These are phyloP conservation scores for Morpho achilles DNA, from an alignment of 2,888 invertebrate genomes.

Conservation along the genomic window DNA sequence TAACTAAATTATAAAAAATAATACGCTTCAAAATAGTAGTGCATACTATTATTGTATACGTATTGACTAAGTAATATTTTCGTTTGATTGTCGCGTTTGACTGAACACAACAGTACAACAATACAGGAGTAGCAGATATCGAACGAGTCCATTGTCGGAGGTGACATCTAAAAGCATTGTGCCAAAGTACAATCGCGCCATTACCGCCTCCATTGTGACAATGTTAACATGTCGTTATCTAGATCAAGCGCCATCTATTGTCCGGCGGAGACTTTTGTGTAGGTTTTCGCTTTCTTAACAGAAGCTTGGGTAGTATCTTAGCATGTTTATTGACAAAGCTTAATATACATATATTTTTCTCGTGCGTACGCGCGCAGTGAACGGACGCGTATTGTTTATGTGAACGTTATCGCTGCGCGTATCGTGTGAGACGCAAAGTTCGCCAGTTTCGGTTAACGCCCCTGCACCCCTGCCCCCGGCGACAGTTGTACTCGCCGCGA, in stretches of 20 bases:
- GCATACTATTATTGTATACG: no score
- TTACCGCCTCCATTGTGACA: conserved; percentile 75
- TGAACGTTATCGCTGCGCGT: no score
- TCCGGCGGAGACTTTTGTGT: conserved; percentile 63
- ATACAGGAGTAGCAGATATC: conserved; percentile 55
- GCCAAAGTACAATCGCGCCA: conserved; percentile 73
- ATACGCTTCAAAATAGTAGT: background rate
- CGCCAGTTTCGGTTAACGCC: no score
- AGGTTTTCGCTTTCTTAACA: conserved; percentile 36
- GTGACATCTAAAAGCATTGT: conserved; percentile 76
- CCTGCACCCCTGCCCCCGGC: no score
- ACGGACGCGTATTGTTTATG: no score
- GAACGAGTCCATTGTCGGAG: conserved; percentile 67
- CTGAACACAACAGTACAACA: conserved; percentile 53
- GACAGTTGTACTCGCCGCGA: no score
- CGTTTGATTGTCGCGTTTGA: conserved; percentile 56
- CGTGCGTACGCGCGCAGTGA: no score
- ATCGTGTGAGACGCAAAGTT: no score
- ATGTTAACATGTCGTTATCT: conserved; percentile 78
- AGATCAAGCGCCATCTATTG: conserved; percentile 78
- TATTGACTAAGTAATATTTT: conserved; percentile 42
- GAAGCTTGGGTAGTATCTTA: conserved; percentile 1
- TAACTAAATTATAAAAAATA: no score
- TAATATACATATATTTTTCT: no score
- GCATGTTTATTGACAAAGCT: background rate